Conservation (phyloP, 2,888 invertebrate genomes). For the Cremastobaeus sp. region DNA sequence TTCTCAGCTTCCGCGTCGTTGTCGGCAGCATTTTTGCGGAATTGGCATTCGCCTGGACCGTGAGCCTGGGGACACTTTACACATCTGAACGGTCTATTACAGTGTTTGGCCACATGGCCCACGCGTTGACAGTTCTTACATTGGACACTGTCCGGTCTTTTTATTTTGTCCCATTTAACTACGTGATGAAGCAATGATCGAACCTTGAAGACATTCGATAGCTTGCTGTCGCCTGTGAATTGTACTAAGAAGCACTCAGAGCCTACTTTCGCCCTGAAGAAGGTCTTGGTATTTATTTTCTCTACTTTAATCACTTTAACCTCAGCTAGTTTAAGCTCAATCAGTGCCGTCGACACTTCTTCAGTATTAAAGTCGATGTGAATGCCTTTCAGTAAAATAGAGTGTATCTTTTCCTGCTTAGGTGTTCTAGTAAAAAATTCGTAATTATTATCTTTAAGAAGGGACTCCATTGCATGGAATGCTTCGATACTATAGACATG, state of each 20-base stretch:
- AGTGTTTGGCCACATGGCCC: slow-evolving; percentile 15
- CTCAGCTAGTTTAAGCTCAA: neutral
- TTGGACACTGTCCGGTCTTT: neutral
- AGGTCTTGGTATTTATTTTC: slow-evolving; percentile 15
- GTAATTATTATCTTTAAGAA: no score
- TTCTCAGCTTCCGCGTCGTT: neutral
- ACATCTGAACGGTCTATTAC: slow-evolving; percentile 9
- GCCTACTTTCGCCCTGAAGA: neutral
- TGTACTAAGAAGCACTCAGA: slow-evolving; percentile 1
- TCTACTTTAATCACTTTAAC: slow-evolving; percentile 1
- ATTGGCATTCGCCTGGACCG: slow-evolving; percentile 1
- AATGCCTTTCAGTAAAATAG: no score
- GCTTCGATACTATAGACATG: no score
- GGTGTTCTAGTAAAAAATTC: no score
- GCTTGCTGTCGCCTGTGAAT: neutral
- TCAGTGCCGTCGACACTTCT: no score
- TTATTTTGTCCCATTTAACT: neutral
- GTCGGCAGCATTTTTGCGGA: no score
- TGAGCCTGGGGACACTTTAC: neutral
- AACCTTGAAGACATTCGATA: neutral
- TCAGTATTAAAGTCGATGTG: no score
- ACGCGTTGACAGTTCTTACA: slow-evolving; percentile 13
- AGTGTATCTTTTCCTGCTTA: no score
- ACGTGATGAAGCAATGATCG: neutral
- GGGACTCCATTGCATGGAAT: no score